Base-by-base conservation (phyloP, 2,888 invertebrate species). In the Mesorhabditis belari region DNA sequence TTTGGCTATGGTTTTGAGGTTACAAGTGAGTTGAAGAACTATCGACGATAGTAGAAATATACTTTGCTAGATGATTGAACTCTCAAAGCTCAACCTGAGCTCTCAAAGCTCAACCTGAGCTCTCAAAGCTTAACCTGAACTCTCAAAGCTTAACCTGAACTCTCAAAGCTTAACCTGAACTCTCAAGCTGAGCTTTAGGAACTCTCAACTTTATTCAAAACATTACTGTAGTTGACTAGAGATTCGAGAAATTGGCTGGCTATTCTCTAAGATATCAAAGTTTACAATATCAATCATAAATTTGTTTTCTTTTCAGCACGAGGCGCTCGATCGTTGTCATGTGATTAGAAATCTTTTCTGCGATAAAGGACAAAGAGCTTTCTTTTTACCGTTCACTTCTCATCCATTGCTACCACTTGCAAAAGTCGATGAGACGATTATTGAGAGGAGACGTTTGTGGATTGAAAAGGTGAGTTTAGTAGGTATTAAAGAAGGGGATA, bases 391-490 rank as follows among this genome's bases (percentile, higher is more conserved):
- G 6, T 61, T 77, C 5, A 74, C 77, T 49, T 67, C 72, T 2
- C 76, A 77, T 65, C 77, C 77, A 12, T 55, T 78, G 17, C 67
- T 77, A 44, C 77, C 77, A 3, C 51, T 75, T 53, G 74, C 66
- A 28, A 54, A 66, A 24, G 75, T 76, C 17, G 74, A 71, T 49
- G 74, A 73, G 50, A 54, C 58, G 4, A 62, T 69, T 17, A 49
- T 67, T 49, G 68, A 64, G 50, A 65, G 67, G 19, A 57, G 77
- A 3, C 76, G 77, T 55, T 57, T 61, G 17, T 77, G 77, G 54
- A 53, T 77, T 24, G 69, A 73, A 21, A 67, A 76, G 52, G 67
- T 67, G 23, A 3, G 21, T 23, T 57, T 57, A 3, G 17, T 23
- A 12, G n/a, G 17, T 24, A 27, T 2, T 35, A 9, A 44, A 9